A percentile compares a stretch with the other conserved stretches of the same genome.
phyloP scores from a whole-genome alignment of 2,888 invertebrate species.

The Boloria selene region DNA sequence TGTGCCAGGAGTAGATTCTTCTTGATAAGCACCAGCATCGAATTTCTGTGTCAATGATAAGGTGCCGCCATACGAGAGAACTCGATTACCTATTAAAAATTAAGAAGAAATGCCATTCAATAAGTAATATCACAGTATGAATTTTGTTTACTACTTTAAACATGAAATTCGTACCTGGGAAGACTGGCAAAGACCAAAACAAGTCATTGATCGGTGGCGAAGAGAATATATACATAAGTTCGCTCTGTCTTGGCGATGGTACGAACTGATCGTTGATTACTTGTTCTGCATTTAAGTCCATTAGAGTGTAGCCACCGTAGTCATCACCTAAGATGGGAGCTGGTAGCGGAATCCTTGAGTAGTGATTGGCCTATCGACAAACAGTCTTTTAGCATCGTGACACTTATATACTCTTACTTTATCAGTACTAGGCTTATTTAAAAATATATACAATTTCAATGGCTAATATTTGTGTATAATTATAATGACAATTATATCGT shows the following conservation, averaged over 20 bases:
- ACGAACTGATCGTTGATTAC: constrained; percentile 65
- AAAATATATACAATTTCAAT: background rate
- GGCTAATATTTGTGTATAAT: too few species aligned
- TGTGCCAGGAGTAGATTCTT: constrained; percentile 83
- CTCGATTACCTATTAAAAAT: constrained; percentile 82
- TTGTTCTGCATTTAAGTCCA: constrained; percentile 59
- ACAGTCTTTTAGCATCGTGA: background rate
- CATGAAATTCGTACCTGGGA: constrained; percentile 58
- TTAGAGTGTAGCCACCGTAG: constrained; percentile 69
- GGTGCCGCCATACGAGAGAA: constrained; percentile 93
- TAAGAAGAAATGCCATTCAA: background rate
- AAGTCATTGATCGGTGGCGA: constrained; percentile 58
- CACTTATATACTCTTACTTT: background rate
- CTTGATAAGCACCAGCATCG: constrained; percentile 78
- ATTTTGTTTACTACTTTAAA: background rate
- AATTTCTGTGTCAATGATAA: constrained; percentile 89
- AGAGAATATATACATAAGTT: constrained; percentile 65
- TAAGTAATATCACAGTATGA: background rate
- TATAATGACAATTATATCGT: background rate
- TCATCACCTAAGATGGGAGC: constrained; percentile 68
- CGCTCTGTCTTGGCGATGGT: constrained; percentile 65
- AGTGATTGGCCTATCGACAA: constrained; percentile 59
- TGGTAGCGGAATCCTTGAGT: constrained; percentile 58
- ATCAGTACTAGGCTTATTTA: background rate
- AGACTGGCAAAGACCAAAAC: constrained; percentile 72